Percentiles rank a stretch among this genome's conserved stretches.
phyloP scores from a whole-genome alignment of 2,888 invertebrate genomes.

The Tenthredo livida region DNA sequence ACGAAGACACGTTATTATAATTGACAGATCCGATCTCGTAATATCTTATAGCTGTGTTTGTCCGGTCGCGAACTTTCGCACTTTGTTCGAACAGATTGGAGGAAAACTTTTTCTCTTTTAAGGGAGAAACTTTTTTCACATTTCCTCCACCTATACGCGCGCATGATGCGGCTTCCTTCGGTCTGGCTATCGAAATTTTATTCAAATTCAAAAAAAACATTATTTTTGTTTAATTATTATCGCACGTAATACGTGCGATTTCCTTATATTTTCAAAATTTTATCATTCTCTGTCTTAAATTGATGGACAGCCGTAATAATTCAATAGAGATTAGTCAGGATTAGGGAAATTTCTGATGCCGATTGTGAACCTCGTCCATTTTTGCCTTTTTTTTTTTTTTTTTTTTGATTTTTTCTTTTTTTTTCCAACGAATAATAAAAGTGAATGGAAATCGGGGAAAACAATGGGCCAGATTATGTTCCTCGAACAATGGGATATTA shows the following conservation, averaged over 20 bases:
- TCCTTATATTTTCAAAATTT: not conserved
- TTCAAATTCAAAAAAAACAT: not conserved
- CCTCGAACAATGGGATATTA: slow-evolving; percentile 38
- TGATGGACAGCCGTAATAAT: not conserved
- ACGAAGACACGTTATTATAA: not conserved
- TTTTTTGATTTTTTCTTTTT: not conserved
- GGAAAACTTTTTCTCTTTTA: not conserved
- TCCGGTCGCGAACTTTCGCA: slow-evolving; percentile 31
- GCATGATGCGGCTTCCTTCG: not conserved
- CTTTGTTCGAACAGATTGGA: slow-evolving; percentile 39
- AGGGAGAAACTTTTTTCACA: not conserved
- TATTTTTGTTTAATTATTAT: not conserved
- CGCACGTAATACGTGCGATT: not conserved
- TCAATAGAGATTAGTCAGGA: slow-evolving; percentile 17
- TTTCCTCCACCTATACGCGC: not conserved
- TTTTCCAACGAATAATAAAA: not conserved
- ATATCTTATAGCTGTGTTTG: not conserved
- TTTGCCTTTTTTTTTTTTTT: not conserved
- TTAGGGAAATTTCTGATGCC: not conserved
- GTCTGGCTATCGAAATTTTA: not conserved
- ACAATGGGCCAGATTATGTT: slow-evolving; percentile 33
- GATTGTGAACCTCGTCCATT: not conserved
- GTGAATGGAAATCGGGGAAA: slow-evolving; percentile 30
- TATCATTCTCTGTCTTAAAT: not conserved
- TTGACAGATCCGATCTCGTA: slow-evolving; percentile 15